Percentiles rank a stretch among this genome's conserved stretches.
phyloP scores from a whole-genome alignment of 2,797 vertebrate genomes.

The Artibeus jamaicensis region DNA sequence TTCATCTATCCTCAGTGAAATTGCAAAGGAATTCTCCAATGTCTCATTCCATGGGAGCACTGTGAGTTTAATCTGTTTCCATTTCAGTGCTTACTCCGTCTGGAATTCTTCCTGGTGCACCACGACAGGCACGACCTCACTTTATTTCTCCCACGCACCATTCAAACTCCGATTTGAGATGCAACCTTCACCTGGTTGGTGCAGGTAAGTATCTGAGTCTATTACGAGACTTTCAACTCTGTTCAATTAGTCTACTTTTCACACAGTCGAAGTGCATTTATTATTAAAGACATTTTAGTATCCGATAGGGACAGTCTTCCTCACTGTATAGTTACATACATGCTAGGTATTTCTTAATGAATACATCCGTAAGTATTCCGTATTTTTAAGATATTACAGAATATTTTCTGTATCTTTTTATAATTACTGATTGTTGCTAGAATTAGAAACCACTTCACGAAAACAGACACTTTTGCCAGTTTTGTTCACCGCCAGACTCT shows the following conservation, averaged over 20 bases:
- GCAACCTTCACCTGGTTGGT: neutral
- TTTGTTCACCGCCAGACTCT: neutral
- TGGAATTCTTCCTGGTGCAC: neutral
- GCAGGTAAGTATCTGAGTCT: neutral
- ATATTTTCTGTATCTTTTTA: neutral
- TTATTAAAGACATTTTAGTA: neutral
- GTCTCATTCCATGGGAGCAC: neutral
- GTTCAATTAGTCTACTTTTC: neutral
- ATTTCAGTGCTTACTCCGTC: neutral
- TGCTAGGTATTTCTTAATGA: neutral
- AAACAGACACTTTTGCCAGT: neutral
- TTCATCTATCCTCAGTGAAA: neutral
- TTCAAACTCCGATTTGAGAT: neutral
- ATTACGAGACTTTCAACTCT: neutral
- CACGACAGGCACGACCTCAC: neutral
- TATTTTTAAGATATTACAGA: neutral
- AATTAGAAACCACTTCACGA: neutral
- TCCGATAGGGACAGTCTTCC: neutral
- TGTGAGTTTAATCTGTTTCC: neutral
- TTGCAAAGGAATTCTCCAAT: neutral
- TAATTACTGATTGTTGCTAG: neutral
- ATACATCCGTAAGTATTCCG: neutral
- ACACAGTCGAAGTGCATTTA: neutral
- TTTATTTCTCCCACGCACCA: neutral
- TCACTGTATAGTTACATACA: neutral